A percentile compares a stretch with the other conserved stretches of the same genome.
phyloP scores from a whole-genome alignment of 1,140 invertebrate species.

The Oscheius sp. region DNA sequence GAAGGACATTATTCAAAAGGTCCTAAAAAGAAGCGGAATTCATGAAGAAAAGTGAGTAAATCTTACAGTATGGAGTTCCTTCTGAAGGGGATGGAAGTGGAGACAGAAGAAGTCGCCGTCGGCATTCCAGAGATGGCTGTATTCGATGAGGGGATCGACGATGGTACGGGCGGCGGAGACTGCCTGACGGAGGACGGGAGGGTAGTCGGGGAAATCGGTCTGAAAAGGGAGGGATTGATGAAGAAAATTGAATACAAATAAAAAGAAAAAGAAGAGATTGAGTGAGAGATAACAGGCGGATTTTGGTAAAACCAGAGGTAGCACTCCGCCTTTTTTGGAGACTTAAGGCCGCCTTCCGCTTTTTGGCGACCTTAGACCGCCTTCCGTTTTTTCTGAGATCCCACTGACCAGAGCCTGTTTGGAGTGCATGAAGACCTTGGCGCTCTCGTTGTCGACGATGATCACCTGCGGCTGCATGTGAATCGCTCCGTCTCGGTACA shows the following conservation, averaged over 20 bases:
- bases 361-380: too few relatives aligned
- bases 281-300: background rate
- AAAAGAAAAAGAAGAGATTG: background rate
- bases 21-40: conserved; percentile 33
- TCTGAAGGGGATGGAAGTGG: conserved; percentile 81
- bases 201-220: conserved; percentile 52
- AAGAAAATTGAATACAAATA: too few relatives aligned
- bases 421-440: conserved; percentile 29
- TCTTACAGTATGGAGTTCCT: conserved; percentile 41
- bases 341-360: too few relatives aligned
- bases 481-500: background rate
- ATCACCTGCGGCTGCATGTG: conserved; percentile 34
- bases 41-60: background rate
- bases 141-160: conserved; percentile 87
- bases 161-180: conserved; percentile 87
- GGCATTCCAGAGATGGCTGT: conserved; percentile 85
- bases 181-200: conserved; percentile 63
- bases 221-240: too few relatives aligned
- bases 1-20: conserved; percentile 41
- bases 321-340: too few relatives aligned
- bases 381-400: too few relatives aligned
- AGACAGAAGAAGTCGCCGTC: conserved; percentile 94
- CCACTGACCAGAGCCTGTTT: conserved; percentile 12
- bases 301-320: too few relatives aligned
- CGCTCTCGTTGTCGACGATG: conserved; percentile 44